Percentiles rank a stretch among this genome's conserved stretches.
These are phyloP conservation scores for Brachirus orientalis DNA, from an alignment of 2,113 vertebrate species.

Conservation along the genomic window DNA sequence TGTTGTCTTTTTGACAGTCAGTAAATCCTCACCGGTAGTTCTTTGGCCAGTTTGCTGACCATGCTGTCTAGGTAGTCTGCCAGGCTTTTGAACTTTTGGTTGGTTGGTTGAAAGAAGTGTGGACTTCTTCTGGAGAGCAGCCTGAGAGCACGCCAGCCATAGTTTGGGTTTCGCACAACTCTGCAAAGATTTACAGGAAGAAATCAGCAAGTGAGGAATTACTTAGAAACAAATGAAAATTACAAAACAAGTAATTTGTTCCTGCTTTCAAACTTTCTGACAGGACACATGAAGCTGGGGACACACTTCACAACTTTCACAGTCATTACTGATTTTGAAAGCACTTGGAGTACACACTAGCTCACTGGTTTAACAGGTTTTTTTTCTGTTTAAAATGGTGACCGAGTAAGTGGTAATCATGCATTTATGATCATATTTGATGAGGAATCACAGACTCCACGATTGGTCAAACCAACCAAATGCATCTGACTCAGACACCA, in stretches of 20 bases:
- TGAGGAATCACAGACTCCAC: too few species aligned
- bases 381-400: too few species aligned
- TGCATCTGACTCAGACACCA: too few species aligned
- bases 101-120: slow-evolving; percentile 98
- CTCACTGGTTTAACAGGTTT: too few species aligned
- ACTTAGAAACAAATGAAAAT: rapidly evolving
- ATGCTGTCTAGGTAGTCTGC: slow-evolving; percentile 98
- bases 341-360: too few species aligned
- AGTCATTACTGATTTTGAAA: too few species aligned
- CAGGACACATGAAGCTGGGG: neutral
- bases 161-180: slow-evolving; percentile 96
- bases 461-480: too few species aligned
- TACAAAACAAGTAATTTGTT: neutral
- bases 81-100: slow-evolving; percentile 97
- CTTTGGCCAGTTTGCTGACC: slow-evolving; percentile 99
- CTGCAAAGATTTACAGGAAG: slow-evolving; percentile 66
- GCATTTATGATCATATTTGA: too few species aligned
- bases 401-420: too few species aligned
- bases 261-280: neutral
- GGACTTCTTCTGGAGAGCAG: slow-evolving; percentile 95
- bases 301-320: too few species aligned
- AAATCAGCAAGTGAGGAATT: too few species aligned
- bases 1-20: neutral
- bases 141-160: slow-evolving; percentile 95
- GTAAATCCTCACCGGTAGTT: slow-evolving; percentile 89